Evolutionary conservation across 2,888 invertebrate species (phyloP).

Genomic region (Drosophila vallismaia): DNA sequence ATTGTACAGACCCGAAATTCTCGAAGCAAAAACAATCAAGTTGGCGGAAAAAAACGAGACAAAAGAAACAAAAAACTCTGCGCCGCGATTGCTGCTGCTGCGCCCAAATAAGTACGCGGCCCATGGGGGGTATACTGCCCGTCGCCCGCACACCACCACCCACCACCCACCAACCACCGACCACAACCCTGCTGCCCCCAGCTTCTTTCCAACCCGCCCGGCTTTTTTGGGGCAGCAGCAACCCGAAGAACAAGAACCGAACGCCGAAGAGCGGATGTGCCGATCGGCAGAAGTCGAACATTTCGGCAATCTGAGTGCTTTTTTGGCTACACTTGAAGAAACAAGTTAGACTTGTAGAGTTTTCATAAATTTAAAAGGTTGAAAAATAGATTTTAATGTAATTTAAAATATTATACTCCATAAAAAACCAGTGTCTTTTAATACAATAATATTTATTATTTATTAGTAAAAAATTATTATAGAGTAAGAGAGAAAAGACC

Average conservation of each 20-base stretch:
- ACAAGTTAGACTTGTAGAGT: background rate
- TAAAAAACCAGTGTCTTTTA: too few species aligned
- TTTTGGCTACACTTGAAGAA: slow-evolving; percentile 26
- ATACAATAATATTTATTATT: too few species aligned
- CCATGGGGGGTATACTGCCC: slow-evolving; percentile 18
- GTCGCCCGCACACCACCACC: too few species aligned
- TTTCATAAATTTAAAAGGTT: background rate
- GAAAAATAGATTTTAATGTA: too few species aligned
- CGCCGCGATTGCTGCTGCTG: slow-evolving; percentile 31
- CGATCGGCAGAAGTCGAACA: slow-evolving; percentile 22
- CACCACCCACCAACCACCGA: too few species aligned
- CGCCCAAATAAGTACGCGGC: slow-evolving; percentile 47
- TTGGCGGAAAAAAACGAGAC: slow-evolving; percentile 20
- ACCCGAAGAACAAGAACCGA: slow-evolving; percentile 3
- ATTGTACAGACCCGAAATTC: slow-evolving; percentile 36
- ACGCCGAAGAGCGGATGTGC: slow-evolving; percentile 6
- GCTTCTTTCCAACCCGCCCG: background rate
- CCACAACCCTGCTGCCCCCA: background rate
- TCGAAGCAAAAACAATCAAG: slow-evolving; percentile 28
- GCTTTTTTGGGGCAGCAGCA: slow-evolving; percentile 8
- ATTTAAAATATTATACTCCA: too few species aligned
- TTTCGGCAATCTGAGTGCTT: slow-evolving; percentile 13
- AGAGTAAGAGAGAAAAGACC: too few species aligned
- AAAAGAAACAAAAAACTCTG: slow-evolving; percentile 6
- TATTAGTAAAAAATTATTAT: too few species aligned